Base-by-base conservation (phyloP, 2,797 vertebrate species). In the Morelia viridis region DNA sequence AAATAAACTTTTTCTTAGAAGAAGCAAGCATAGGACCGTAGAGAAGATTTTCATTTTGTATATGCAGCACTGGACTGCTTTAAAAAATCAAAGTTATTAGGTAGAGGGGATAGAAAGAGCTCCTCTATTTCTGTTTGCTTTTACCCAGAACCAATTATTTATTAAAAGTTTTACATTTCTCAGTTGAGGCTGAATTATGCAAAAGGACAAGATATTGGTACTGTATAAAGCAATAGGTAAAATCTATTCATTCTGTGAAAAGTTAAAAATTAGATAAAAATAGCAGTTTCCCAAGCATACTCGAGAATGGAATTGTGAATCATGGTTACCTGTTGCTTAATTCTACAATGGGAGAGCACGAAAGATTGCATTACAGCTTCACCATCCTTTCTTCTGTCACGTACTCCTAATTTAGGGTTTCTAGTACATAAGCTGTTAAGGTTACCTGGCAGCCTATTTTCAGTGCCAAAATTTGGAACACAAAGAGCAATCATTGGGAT, bases 101-200 rank as follows among this genome's bases (percentile, higher is more conserved):
- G 24, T 58, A 12, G 19, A 56, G 7, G 46, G 50, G 1, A 64
- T 46, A 46, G n/a, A 88, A 89, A n/a, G 28, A 50, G 8, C 62
- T 53, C 95, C 91, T 95, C 89, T 95, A 87, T 91, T 93, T 87
- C 89, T 91, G 91, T 93, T 94, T 93, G 93, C 88, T 35, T 46
- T 80, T 80, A 80, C 13, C 58, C 9, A 87, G 35, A 19, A 56
- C 53, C 64, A 71, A 26, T 96, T 95, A 96, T 96, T 96, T 96
- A 96, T 95, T 96, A 85, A 64, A 89, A 89, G 89, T 96, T 95
- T 92, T 96, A 93, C 94, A 91, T 91, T 92, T 95, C 91, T 93
- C 91, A 93, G 93, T 94, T 64, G 91, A 85, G 95, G 85, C 93
- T 94, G 95, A 94, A 93, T 96, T 95, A 91, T 91, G 90, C 92